phyloP scores from a whole-genome alignment of 1,140 invertebrate species.

The Holcopasites calliopsidis region DNA sequence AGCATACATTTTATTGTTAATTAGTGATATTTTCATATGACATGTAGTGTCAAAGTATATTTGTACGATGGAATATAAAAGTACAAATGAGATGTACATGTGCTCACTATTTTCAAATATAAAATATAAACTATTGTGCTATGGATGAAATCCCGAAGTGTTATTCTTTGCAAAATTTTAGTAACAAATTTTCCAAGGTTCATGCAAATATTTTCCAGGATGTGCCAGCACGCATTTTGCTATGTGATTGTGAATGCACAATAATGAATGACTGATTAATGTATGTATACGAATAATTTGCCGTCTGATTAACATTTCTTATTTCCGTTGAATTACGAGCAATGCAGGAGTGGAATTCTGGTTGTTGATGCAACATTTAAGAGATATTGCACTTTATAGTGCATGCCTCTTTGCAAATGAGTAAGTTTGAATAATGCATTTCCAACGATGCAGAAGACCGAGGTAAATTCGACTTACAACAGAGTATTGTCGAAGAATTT shows the following conservation, averaged over 20 bases:
- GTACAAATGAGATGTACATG: slow-evolving; percentile 47
- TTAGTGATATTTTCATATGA: slow-evolving; percentile 47
- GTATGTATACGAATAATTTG: slow-evolving; percentile 40
- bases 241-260: not conserved
- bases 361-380: slow-evolving; percentile 62
- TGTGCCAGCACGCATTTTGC: no score
- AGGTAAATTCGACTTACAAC: not conserved
- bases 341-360: slow-evolving; percentile 46
- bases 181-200: not conserved
- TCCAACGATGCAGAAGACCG: not conserved
- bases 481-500: no score
- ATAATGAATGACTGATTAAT: not conserved
- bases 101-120: not conserved
- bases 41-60: slow-evolving; percentile 61
- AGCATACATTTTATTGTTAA: slow-evolving; percentile 22
- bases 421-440: not conserved
- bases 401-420: not conserved
- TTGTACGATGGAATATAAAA: slow-evolving; percentile 58
- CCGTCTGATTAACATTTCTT: slow-evolving; percentile 36
- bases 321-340: slow-evolving; percentile 29
- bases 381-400: slow-evolving; percentile 53
- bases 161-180: not conserved
- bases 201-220: not conserved
- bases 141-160: not conserved
- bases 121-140: not conserved